Percentiles rank a stretch among this genome's conserved stretches.
These are phyloP conservation scores for Musca domestica DNA, from an alignment of 1,140 invertebrate genomes.

Conservation along the genomic window DNA sequence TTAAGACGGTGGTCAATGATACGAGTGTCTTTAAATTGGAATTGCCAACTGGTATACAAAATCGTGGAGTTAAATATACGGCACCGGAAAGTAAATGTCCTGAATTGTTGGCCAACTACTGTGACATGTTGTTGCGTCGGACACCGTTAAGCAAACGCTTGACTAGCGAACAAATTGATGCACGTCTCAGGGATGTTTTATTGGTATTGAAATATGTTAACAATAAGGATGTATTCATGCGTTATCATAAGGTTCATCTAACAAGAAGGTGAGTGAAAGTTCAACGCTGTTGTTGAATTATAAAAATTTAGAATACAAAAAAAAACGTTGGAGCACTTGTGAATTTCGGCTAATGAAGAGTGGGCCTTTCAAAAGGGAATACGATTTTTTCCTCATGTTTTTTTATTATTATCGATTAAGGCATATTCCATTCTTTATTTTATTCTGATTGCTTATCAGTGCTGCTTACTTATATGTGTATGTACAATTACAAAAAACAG, in stretches of 20 bases:
- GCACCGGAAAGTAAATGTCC: conserved; percentile 96
- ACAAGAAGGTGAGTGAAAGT: conserved; percentile 87
- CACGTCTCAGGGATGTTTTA: conserved; percentile 86
- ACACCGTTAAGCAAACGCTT: conserved; percentile 95
- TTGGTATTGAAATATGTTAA: conserved; percentile 98
- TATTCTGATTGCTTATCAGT: too few species aligned
- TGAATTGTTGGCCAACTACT: conserved; percentile 98
- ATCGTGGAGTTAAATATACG: conserved; percentile 61
- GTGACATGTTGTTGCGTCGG: conserved; percentile 97
- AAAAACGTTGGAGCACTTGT: too few species aligned
- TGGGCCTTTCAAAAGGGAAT: too few species aligned
- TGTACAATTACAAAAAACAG: too few species aligned
- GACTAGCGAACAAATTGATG: conserved; percentile 97
- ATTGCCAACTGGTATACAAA: conserved; percentile 60
- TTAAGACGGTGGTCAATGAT: conserved; percentile 97
- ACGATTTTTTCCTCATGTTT: too few species aligned
- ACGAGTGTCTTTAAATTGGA: conserved; percentile 89
- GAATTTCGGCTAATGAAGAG: too few species aligned
- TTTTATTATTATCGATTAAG: too few species aligned
- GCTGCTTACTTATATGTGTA: too few species aligned
- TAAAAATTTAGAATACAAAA: too few species aligned
- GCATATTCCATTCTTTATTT: too few species aligned
- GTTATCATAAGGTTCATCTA: conserved; percentile 98
- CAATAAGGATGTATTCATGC: conserved; percentile 99
- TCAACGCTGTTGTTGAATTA: too few species aligned